Evolutionary conservation across 2,113 vertebrate species (phyloP), one percentile per base, ranked within the genome.

Genomic region (Anarhynchus alexandrinus): DNA sequence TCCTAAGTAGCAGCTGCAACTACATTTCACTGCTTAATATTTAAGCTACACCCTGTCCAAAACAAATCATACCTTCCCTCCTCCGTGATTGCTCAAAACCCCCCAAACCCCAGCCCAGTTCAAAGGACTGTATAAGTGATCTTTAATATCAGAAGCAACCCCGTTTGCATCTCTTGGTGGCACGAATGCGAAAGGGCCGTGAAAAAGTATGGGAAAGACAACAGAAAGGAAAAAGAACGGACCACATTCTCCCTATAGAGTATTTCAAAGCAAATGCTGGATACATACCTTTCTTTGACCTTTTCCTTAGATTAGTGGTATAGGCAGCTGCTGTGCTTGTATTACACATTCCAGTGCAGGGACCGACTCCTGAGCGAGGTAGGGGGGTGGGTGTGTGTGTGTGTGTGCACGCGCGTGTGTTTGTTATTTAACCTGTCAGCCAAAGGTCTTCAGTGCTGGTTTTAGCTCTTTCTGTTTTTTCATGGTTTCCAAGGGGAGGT

Each of bases 251-350:
- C 23, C 66, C 91, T 57, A 42, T 57, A 42, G 59, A 21, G 40
- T 78, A 73, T 90, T 97, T 97, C 42, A 52, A 70, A 96, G 72
- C 30, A 22, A 90, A 84, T 82, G 45, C 67, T 64, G 84, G 64
- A 88, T 71, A 82, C 40, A 73, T 89, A 79, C 59, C 74, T 97
- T 89, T 71, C 72, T 72, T 52, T 92, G 94, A 95, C 85, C 82
- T 85, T 97, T 95, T 82, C 61, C 83, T 89, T 88, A 72, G 81
- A 67, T 95, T 89, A 73, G 69, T 72, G 61, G n/a, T 94, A 51
- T 87, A 49, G 89, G 92, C 93, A 96, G 86, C 94, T 94, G 92
- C 49, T 90, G 47, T 85, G 77, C 73, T 96, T 92, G 85, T 45
- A 43, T 92, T 96, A 88, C 67, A 78, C 70, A 95, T 95, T 97